Evolutionary conservation across 2,888 invertebrate species (phyloP), one percentile per base, ranked within the genome.

Genomic region (Rhyacophila evoluta): DNA sequence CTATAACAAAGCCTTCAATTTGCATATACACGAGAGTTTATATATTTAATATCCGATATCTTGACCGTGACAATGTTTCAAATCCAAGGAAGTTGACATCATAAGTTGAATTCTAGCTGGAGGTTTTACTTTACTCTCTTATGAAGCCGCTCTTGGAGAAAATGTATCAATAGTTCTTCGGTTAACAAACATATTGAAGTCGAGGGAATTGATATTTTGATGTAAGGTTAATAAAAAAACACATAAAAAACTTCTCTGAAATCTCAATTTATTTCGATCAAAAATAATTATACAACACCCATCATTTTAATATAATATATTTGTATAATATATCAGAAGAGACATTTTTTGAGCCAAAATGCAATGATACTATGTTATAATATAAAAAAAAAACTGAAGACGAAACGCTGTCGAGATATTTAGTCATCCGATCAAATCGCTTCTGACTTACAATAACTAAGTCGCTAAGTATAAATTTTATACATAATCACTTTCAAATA

Each of bases 311-410:
- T 55, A 55, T 55, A 55, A 39, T 39, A 39, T 39, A 39, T 55
- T 19, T 55, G 25, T 55, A 55, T 55, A 55, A 25, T 55, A 55
- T 55, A 25, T 55, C 55, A 55, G 55, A 55, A 55, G 55, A 19
- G 55, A 55, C 55, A 55, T 55, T 55, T 55, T 55, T 55, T 55
- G 55, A 55, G 55, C 55, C 55, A 55, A 55, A 55, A 55, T 55
- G 55, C 55, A 55, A 39, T 55, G 55, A 55, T 55, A 55, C 55
- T 19, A 55, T 19, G 15, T 39, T 38, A 11, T n/a, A n/a, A 2
- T n/a, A 38, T 33, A 38, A 55, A 55, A 55, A 55, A 19, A 55
- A 55, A 55, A 15, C 19, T 19, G 19, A 55, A 55, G 55, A 55
- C 55, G 19, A 25, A 55, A 55, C 55, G 19, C 55, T 19, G 55